A percentile compares a stretch with the other conserved stretches of the same genome.
phyloP scores from a whole-genome alignment of 2,797 vertebrate species.

The Anas capensis region DNA sequence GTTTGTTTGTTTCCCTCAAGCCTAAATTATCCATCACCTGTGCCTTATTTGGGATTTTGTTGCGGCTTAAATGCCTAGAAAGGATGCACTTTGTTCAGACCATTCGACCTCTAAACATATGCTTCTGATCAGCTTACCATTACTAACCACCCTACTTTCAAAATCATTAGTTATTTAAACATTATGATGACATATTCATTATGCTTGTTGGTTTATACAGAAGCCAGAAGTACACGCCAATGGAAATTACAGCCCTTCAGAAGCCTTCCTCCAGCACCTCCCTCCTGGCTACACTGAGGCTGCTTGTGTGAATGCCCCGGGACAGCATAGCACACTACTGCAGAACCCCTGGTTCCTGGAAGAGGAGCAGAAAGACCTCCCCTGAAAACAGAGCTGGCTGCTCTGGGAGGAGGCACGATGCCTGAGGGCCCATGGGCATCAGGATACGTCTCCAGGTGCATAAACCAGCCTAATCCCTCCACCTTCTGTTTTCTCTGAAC shows the following conservation, averaged over 20 bases:
- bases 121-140: slow-evolving; percentile 53
- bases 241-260: neutral
- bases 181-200: slow-evolving; percentile 43
- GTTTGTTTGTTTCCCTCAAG: neutral
- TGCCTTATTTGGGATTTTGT: neutral
- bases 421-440: fast-evolving
- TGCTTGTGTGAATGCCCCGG: neutral
- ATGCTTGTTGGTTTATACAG: slow-evolving; percentile 46
- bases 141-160: slow-evolving; percentile 39
- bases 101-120: slow-evolving; percentile 22
- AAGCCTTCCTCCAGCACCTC: neutral
- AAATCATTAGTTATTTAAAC: slow-evolving; percentile 59
- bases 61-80: neutral
- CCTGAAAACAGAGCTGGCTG: neutral
- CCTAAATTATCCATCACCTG: neutral
- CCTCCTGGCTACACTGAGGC: neutral
- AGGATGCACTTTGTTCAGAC: neutral
- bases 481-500: neutral
- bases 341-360: neutral
- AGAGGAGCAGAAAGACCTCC: neutral
- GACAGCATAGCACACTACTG: fast-evolving
- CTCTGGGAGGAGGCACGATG: neutral
- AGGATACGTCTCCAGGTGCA: fast-evolving
- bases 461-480: neutral
- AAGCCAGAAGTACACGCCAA: slow-evolving; percentile 5